A percentile compares a stretch with the other conserved stretches of the same genome.
These are phyloP conservation scores for Tachuris rubrigastra DNA, from an alignment of 2,113 vertebrate species.

Conservation along the genomic window DNA sequence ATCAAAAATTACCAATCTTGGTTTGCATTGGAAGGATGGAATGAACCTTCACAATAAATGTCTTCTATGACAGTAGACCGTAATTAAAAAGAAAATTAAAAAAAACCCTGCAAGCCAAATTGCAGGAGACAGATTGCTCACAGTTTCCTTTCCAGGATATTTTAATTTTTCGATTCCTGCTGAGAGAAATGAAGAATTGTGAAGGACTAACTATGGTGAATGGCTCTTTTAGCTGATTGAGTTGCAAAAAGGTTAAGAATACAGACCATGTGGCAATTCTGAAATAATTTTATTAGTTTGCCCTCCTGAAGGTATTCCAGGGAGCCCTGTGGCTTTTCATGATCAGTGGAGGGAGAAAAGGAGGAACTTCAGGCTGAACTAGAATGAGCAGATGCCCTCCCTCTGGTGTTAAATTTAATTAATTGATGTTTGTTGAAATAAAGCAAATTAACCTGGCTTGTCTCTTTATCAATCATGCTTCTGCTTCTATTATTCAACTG, in stretches of 20 bases:
- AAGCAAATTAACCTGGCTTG: constrained; percentile 61
- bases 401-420: constrained; percentile 58
- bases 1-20: background rate
- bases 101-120: background rate
- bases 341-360: background rate
- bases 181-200: background rate
- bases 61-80: background rate
- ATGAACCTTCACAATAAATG: background rate
- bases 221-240: background rate
- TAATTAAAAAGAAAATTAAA: constrained; percentile 38
- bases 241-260: background rate
- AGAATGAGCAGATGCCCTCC: constrained; percentile 36
- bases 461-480: constrained; percentile 58
- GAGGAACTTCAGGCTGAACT: background rate
- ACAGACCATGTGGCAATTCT: background rate
- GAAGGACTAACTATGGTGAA: background rate
- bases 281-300: background rate
- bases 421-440: constrained; percentile 65
- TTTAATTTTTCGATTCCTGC: background rate
- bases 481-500: constrained; percentile 28
- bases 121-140: background rate
- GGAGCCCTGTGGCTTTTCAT: background rate
- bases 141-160: background rate
- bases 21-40: background rate
- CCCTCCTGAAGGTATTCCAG: background rate